Evolutionary conservation across 2,797 vertebrate species (phyloP), one percentile per base, ranked within the genome.

Genomic region (Coilia nasus): DNA sequence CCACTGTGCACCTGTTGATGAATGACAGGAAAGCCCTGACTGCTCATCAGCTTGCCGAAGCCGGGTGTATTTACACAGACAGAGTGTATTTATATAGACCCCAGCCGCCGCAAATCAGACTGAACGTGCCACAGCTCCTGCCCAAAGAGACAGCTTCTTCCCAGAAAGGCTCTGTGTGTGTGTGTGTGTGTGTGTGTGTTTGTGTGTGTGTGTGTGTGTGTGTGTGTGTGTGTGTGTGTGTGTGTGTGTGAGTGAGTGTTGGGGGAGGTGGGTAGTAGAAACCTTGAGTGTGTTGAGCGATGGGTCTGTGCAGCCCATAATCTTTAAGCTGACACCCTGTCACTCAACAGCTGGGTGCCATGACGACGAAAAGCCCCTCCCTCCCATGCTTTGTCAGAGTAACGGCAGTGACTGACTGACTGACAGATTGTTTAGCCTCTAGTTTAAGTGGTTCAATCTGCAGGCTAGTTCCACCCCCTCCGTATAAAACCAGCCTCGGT

Each of bases 1-100:
- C 35, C 64, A 6, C 59, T 10, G 28, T 81, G 50, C 81, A 60
- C 67, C 82, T 82, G 84, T 71, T 41, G 81, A 85, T 84, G 78
- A 78, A 82, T 86, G 82, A 83, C 71, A 23, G 44, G 82, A 86
- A 80, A 83, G 71, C 2, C 9, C 46, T 14, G 71, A 31, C 80
- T 85, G 57, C 83, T 81, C 78, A 84, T 87, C 84, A 64, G 47
- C 50, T 15, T 47, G 78, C 50, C n/a, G 28, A 54, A 46, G 41
- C 19, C 28, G 21, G 47, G 35, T 23, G 83, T 87, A 87, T 90
- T 88, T 86, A 88, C 64, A 82, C 50, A 83, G 21, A 82, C 78
- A 21, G 62, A 60, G 35, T 44, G 71, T 78, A 78, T 78, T 78
- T 41, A 78, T 78, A 78, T 78, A 21, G 71, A 78, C 31, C 71